phyloP scores from a whole-genome alignment of 64 coral and sea anemone genomes.

The Stichodactyla helianthus region DNA sequence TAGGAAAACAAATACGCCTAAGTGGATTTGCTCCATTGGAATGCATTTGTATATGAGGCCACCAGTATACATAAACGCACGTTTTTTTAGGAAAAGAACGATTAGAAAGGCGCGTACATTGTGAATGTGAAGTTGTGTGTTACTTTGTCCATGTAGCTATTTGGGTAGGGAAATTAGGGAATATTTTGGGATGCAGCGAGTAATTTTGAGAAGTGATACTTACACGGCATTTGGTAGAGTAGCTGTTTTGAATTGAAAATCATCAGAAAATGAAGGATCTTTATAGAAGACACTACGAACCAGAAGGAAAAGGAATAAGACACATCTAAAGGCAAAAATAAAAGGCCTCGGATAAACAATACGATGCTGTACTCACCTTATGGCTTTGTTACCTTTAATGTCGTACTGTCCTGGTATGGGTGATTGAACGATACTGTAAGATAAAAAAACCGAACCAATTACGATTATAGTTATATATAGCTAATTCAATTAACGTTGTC shows the following conservation, averaged over 20 bases:
- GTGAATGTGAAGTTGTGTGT: too few relatives aligned
- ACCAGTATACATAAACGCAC: too few relatives aligned
- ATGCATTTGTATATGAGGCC: too few relatives aligned
- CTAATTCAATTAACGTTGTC: too few relatives aligned
- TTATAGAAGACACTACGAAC: conserved; percentile 38
- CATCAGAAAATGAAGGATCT: conserved; percentile 31
- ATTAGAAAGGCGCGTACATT: too few relatives aligned
- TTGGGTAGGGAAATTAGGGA: too few relatives aligned
- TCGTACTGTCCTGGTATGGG: conserved; percentile 64
- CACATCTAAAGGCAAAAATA: background rate
- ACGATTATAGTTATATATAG: background rate
- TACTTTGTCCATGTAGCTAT: too few relatives aligned
- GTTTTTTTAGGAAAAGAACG: too few relatives aligned
- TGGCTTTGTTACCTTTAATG: conserved; percentile 58
- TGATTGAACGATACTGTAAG: conserved; percentile 49
- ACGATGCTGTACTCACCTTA: conserved; percentile 42
- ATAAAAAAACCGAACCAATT: background rate
- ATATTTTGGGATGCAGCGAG: too few relatives aligned
- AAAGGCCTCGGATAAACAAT: too few relatives aligned
- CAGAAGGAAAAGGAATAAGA: background rate
- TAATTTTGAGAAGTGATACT: background rate
- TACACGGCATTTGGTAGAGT: conserved; percentile 50
- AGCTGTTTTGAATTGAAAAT: conserved; percentile 39
- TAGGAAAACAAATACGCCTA: background rate
- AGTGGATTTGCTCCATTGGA: too few relatives aligned